These are phyloP conservation scores for Drosophila quinaria DNA, from an alignment of 2,888 invertebrate species.

Conservation along the genomic window DNA sequence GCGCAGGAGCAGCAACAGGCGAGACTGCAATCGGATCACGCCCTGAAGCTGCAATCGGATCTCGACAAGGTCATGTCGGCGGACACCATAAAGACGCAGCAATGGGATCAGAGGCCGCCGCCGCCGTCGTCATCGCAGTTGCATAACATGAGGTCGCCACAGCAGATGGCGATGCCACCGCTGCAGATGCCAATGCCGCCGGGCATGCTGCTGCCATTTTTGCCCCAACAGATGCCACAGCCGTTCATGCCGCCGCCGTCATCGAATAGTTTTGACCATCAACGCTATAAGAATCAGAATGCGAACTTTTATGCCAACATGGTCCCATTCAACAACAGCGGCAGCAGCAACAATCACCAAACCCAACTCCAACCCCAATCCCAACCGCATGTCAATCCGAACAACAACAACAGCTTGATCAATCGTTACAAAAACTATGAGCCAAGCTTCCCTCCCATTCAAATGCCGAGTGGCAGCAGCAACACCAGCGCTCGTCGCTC, in stretches of 20 bases:
- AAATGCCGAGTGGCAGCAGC: slow-evolving; percentile 1
- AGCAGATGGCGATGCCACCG: slow-evolving; percentile 8
- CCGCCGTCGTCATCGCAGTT: background rate
- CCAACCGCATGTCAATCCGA: background rate
- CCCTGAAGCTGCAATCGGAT: slow-evolving; percentile 19
- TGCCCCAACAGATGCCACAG: slow-evolving; percentile 10
- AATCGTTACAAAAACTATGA: slow-evolving; percentile 14
- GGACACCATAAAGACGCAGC: slow-evolving; percentile 10
- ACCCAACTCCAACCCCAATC: background rate
- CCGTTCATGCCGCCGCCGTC: background rate
- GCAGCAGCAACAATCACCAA: slow-evolving; percentile 6
- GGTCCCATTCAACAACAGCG: slow-evolving; percentile 40
- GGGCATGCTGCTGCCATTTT: background rate
- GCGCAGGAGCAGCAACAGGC: slow-evolving; percentile 41
- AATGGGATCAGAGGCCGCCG: slow-evolving; percentile 25
- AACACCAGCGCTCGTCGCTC: slow-evolving; percentile 13
- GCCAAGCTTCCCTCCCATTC: background rate
- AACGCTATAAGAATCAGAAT: slow-evolving; percentile 16
- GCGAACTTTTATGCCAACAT: slow-evolving; percentile 8
- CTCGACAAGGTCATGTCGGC: no score
- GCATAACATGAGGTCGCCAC: background rate
- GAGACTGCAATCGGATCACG: slow-evolving; percentile 21
- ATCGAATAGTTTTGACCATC: background rate
- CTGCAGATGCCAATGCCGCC: background rate
- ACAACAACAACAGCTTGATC: background rate